Evolutionary conservation across 2,888 invertebrate genomes (phyloP).

Genomic region (Cenopis cana): DNA sequence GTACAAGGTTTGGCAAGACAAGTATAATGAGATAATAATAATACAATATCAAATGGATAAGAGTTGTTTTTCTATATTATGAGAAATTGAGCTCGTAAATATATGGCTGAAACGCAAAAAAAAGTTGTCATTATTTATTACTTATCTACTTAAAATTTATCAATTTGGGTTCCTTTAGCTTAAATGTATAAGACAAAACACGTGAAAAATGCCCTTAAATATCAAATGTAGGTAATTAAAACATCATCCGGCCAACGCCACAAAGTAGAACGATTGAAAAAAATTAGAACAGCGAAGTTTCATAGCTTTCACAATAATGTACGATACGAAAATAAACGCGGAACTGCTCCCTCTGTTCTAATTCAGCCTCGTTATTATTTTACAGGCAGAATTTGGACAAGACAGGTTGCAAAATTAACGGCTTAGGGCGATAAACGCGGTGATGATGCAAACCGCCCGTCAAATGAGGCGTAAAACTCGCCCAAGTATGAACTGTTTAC

Average conservation of each 20-base stretch:
- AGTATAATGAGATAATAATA: slow-evolving; percentile 7
- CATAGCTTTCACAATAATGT: slow-evolving; percentile 59
- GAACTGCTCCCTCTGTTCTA: slow-evolving; percentile 30
- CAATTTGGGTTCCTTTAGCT: too few relatives aligned
- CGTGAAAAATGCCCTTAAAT: too few relatives aligned
- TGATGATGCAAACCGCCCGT: slow-evolving; percentile 33
- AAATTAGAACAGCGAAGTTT: slow-evolving; percentile 44
- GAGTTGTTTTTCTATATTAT: background rate
- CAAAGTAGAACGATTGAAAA: slow-evolving; percentile 48
- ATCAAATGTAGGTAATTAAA: slow-evolving; percentile 23
- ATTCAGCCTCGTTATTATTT: slow-evolving; percentile 16
- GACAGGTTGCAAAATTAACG: slow-evolving; percentile 28
- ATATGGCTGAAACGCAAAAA: slow-evolving; percentile 31
- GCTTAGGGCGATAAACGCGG: slow-evolving; percentile 24
- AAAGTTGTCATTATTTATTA: slow-evolving; percentile 11
- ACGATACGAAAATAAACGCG: slow-evolving; percentile 59
- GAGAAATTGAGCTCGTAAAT: slow-evolving; percentile 37
- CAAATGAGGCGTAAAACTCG: slow-evolving; percentile 58
- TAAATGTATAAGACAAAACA: too few relatives aligned
- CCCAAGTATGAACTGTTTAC: slow-evolving; percentile 56
- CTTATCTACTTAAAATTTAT: too few relatives aligned
- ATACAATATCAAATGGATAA: slow-evolving; percentile 1
- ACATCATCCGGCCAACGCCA: background rate
- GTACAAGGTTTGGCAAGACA: background rate
- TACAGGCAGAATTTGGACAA: slow-evolving; percentile 7